A percentile compares a stretch with the other conserved stretches of the same genome.
These are phyloP conservation scores for Cherax destructor DNA, from an alignment of 1,140 invertebrate species.

Conservation along the genomic window DNA sequence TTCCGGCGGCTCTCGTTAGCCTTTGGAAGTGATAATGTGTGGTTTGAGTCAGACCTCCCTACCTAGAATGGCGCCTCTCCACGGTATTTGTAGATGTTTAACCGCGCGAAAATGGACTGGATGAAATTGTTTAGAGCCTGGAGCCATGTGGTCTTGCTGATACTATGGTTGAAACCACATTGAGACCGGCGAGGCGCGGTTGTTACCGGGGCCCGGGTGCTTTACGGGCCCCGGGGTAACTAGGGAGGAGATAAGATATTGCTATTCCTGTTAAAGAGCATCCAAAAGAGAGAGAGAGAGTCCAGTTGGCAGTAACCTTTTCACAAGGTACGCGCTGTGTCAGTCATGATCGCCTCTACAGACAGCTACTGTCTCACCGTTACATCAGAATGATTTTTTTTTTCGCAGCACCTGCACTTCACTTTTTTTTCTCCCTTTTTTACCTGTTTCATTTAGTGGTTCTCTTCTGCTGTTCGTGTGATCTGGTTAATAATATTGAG, in stretches of 20 bases:
- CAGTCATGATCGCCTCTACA: neutral
- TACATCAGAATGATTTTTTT: too few species aligned
- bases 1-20: constrained; percentile 33
- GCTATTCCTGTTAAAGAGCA: constrained; percentile 23
- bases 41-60: constrained; percentile 14
- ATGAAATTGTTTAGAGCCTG: too few species aligned
- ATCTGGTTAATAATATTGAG: too few species aligned
- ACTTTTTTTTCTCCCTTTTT: neutral
- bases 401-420: too few species aligned
- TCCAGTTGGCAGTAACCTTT: neutral
- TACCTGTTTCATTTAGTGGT: neutral
- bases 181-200: neutral
- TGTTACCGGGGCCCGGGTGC: too few species aligned
- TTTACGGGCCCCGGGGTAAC: neutral
- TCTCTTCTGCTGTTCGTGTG: too few species aligned
- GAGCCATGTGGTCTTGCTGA: too few species aligned
- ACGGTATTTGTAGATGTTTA: neutral
- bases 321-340: neutral
- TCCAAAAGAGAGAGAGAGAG: neutral
- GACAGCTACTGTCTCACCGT: too few species aligned
- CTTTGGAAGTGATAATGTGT: constrained; percentile 23
- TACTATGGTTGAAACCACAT: neutral
- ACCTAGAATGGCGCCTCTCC: neutral
- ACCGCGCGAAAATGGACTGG: neutral
- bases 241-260: constrained; percentile 24